Base-by-base conservation (phyloP, 2,113 vertebrate species). In the Regulus satrapa region DNA sequence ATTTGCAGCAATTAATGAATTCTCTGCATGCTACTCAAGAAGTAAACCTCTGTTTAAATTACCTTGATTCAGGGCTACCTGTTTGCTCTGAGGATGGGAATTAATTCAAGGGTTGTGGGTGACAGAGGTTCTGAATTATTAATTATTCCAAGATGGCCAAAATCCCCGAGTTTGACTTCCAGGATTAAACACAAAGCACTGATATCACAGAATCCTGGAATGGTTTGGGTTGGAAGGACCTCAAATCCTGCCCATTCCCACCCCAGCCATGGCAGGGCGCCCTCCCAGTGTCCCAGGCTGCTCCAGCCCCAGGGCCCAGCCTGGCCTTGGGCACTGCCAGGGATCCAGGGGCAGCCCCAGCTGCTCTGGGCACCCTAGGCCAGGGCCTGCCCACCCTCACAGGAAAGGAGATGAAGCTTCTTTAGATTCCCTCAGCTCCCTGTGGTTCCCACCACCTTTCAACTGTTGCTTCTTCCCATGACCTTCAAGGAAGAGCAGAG, bases 21-120 rank as follows among this genome's bases (percentile, higher is more conserved):
- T 41, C 69, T 61, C 46, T 77, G 24, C 5, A 38, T 52, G 38
- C 38, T 38, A 32, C 23, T 73, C 12, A 43, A 69, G 34, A 49
- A 74, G 55, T 32, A 86, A 89, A 71, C 51, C 64, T 79, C 56
- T 55, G 43, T 32, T 73, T 85, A 34, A 94, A 93, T 67, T 85
- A 82, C 66, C 38, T 74, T 66, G 51, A 78, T 85, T 58, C 43
- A 82, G 38, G 55, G 46, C 51, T 86, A 76, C 68, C 40, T 89
- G 56, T 80, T 84, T 87, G 55, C 71, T 78, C 32, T 64, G 49
- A 45, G 46, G 48, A 87, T 87, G 12, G 19, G 32, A 89, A 94
- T 82, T 78, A 89, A 66, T 75, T 69, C 43, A 62, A 45, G 40
- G 29, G 28, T 9, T 3, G 2, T 7, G 64, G 59, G 61, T 85